A percentile compares a stretch with the other conserved stretches of the same genome.
Conservation (phyloP, 2,113 vertebrate genomes). For the Opisthocomus hoazin region DNA sequence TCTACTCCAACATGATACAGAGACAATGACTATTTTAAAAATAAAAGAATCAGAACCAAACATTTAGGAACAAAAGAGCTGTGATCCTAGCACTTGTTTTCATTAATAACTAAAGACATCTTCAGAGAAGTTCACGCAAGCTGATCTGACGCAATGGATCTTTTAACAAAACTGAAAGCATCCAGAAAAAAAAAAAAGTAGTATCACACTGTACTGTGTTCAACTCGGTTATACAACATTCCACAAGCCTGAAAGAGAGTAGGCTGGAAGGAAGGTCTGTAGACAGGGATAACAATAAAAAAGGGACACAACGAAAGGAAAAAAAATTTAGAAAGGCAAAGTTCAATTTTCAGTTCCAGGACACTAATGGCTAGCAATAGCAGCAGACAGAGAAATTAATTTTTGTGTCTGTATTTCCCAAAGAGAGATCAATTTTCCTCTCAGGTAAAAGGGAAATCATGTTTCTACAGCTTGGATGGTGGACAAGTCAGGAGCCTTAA, state of each 20-base stretch:
- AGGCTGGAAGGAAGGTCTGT: not conserved
- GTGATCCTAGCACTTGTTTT: not conserved
- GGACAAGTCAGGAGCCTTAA: not conserved
- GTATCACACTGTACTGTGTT: not conserved
- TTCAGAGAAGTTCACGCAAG: not conserved
- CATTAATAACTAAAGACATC: not conserved
- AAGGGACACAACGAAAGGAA: not conserved
- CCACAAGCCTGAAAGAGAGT: not conserved
- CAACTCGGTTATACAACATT: not conserved
- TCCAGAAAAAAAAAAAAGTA: not conserved
- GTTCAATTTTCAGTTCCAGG: not conserved
- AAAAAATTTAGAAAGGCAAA: not conserved
- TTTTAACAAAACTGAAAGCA: not conserved
- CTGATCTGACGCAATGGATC: fast-evolving
- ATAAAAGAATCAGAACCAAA: not conserved
- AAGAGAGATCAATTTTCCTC: not conserved
- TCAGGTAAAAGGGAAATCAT: not conserved
- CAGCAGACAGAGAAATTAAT: not conserved
- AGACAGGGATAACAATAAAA: fast-evolving
- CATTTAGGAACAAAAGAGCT: not conserved
- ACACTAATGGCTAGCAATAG: not conserved
- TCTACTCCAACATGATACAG: not conserved
- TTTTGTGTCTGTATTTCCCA: not conserved
- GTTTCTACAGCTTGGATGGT: not conserved
- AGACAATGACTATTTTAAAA: not conserved